These are phyloP conservation scores for Borostomias antarcticus DNA, from an alignment of 2,797 vertebrate species.

Conservation along the genomic window DNA sequence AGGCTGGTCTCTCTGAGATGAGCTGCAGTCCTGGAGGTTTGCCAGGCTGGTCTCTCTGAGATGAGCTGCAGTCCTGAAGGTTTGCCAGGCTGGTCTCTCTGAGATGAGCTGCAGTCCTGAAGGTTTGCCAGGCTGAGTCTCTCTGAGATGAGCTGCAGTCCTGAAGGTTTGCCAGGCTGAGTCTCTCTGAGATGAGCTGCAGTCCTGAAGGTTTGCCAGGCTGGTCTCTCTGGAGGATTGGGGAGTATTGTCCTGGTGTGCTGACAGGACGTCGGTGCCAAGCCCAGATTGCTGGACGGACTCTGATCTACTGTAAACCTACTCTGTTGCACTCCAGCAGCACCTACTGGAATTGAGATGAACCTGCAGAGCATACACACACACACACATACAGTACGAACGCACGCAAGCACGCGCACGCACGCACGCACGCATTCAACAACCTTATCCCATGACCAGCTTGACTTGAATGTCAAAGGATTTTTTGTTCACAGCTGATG, in stretches of 20 bases:
- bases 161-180: conserved; percentile 58
- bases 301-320: too few species aligned
- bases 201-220: conserved; percentile 56
- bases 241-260: conserved; percentile 59
- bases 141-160: conserved; percentile 7
- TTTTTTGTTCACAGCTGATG: too few species aligned
- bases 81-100: conserved; percentile 49
- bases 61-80: conserved; percentile 37
- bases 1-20: too few species aligned
- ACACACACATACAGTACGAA: background rate
- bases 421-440: conserved; percentile 2
- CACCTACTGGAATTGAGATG: conserved; percentile 67
- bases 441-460: background rate
- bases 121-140: conserved; percentile 51
- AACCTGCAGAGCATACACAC: conserved; percentile 21
- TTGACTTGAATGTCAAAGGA: too few species aligned
- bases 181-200: conserved; percentile 25
- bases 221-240: conserved; percentile 52
- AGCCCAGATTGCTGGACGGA: conserved; percentile 63
- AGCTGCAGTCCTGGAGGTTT: too few species aligned
- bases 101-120: conserved; percentile 30
- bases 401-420: background rate
- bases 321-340: conserved; percentile 67
- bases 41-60: too few species aligned
- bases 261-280: conserved; percentile 72